Conservation (phyloP, 64 coral and sea anemone genomes). For the Hydrozoanthus tunicans region DNA sequence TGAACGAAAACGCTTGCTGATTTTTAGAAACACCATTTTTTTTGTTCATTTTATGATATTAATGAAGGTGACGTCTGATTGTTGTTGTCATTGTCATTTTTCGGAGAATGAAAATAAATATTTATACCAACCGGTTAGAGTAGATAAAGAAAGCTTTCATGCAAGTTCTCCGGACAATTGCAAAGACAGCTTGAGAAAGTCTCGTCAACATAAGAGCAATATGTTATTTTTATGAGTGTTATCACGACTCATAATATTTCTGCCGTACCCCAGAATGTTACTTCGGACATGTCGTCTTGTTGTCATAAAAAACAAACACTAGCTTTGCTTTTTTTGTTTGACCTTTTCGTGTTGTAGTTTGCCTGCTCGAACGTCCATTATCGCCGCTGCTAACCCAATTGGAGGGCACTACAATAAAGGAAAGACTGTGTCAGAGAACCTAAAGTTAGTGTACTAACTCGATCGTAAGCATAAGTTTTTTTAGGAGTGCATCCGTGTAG, state of each 20-base stretch:
- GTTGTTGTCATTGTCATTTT: too few species aligned
- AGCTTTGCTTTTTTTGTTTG: background rate
- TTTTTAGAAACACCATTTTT: too few species aligned
- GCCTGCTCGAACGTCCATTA: slow-evolving; percentile 88
- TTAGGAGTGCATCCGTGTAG: background rate
- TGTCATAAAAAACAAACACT: background rate
- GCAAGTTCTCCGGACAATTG: too few species aligned
- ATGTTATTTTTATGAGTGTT: background rate
- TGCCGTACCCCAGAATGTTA: too few species aligned
- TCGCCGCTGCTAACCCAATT: slow-evolving; percentile 91
- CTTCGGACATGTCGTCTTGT: background rate
- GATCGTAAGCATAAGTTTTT: background rate
- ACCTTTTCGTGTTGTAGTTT: slow-evolving; percentile 34
- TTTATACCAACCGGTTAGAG: too few species aligned
- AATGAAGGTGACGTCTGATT: too few species aligned
- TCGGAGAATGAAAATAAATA: too few species aligned
- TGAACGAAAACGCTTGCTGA: too few species aligned
- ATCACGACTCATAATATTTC: background rate
- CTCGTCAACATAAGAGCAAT: background rate
- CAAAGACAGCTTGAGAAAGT: too few species aligned
- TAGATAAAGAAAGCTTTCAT: too few species aligned
- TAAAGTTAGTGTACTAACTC: slow-evolving; percentile 73
- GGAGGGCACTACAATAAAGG: slow-evolving; percentile 97
- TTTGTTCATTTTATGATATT: too few species aligned
- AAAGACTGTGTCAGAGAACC: slow-evolving; percentile 94